Conservation (phyloP, 2,797 vertebrate genomes). For the Peromyscus melanophrys region DNA sequence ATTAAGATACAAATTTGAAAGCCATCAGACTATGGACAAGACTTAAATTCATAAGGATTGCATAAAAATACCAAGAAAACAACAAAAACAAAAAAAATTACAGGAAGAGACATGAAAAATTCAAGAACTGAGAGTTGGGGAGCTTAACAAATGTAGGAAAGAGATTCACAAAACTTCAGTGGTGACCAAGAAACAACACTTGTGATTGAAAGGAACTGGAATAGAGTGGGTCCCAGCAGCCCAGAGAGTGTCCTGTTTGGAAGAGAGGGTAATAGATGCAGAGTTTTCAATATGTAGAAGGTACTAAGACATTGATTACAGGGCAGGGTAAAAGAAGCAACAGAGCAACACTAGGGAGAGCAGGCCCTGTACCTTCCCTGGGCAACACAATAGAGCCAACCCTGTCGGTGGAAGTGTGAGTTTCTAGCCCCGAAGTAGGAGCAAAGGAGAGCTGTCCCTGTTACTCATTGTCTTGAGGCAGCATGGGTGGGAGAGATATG, state of each 20-base stretch:
- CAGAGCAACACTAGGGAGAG: no score
- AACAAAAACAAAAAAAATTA: background rate
- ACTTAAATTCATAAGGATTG: constrained; percentile 11
- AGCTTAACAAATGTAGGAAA: background rate
- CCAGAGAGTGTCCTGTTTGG: background rate
- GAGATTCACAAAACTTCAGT: background rate
- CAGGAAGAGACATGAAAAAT: background rate
- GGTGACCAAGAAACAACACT: background rate
- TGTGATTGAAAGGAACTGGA: background rate
- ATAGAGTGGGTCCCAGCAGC: background rate
- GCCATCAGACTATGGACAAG: background rate
- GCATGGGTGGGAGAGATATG: no score
- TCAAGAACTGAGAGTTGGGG: background rate
- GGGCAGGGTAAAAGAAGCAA: background rate
- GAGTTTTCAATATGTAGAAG: background rate
- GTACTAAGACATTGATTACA: background rate
- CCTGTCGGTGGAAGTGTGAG: no score
- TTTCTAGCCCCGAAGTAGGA: no score
- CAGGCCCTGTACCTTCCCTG: no score
- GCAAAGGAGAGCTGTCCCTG: no score
- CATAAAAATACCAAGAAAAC: background rate
- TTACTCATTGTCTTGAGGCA: no score
- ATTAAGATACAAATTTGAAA: background rate
- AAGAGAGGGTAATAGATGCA: background rate
- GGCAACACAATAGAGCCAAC: no score